Percentiles rank a stretch among this genome's conserved stretches.
phyloP scores from a whole-genome alignment of 2,797 vertebrate species.

The Cheracebus regulus region DNA sequence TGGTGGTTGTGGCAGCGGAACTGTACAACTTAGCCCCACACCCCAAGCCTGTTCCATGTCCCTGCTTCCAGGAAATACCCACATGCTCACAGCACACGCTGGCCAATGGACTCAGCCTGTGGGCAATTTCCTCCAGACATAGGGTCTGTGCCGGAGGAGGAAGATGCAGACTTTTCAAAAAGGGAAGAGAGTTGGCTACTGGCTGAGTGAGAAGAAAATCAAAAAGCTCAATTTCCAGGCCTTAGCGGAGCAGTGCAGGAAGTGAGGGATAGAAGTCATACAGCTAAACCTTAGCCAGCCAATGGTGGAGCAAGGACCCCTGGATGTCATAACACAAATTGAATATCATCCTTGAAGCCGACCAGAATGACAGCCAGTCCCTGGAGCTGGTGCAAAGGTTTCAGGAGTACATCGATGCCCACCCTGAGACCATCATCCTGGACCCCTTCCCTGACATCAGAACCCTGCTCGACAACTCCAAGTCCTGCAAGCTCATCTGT shows the following conservation, averaged over 20 bases:
- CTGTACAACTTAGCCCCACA: too few species aligned
- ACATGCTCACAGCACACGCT: too few species aligned
- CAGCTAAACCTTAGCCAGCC: slow-evolving; percentile 96
- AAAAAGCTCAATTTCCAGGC: slow-evolving; percentile 98
- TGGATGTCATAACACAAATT: slow-evolving; percentile 99
- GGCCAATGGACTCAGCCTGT: slow-evolving; percentile 52
- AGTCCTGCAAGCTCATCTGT: slow-evolving; percentile 96
- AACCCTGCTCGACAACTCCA: slow-evolving; percentile 96
- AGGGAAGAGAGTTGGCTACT: slow-evolving; percentile 96
- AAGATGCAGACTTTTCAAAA: slow-evolving; percentile 97
- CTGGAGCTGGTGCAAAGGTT: slow-evolving; percentile 94
- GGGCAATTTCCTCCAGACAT: slow-evolving; percentile 58
- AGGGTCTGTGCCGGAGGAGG: slow-evolving; percentile 54
- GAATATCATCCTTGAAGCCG: slow-evolving; percentile 97
- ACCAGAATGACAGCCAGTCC: slow-evolving; percentile 96
- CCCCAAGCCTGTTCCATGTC: too few species aligned
- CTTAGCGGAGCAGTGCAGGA: slow-evolving; percentile 97
- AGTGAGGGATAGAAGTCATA: background rate
- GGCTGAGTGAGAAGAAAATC: slow-evolving; percentile 99
- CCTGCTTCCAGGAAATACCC: too few species aligned
- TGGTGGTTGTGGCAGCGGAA: too few species aligned
- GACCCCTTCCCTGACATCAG: slow-evolving; percentile 97
- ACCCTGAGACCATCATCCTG: slow-evolving; percentile 96
- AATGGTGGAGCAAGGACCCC: slow-evolving; percentile 95
- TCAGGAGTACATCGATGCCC: slow-evolving; percentile 96